Evolutionary conservation across 1,140 invertebrate genomes (phyloP).

Genomic region (Hermetia illucens): DNA sequence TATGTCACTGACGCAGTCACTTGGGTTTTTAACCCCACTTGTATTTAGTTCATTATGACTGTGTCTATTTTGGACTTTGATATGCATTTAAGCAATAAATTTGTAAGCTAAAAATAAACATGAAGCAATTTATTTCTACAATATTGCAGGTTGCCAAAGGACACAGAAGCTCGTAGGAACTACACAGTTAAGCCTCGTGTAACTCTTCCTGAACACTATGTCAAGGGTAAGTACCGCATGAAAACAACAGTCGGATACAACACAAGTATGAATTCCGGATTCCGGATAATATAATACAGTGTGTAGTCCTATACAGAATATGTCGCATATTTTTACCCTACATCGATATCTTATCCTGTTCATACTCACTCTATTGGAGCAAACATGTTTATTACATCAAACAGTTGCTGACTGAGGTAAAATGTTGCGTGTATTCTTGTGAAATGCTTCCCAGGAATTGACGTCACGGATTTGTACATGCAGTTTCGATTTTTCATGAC

Average conservation of each 20-base stretch:
- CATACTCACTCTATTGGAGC: neutral
- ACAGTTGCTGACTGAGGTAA: neutral
- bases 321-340: too few species aligned
- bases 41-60: too few species aligned
- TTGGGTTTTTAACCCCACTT: too few species aligned
- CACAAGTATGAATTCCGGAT: neutral
- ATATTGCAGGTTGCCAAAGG: constrained; percentile 25
- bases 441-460: neutral
- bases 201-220: constrained; percentile 51
- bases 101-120: too few species aligned
- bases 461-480: neutral
- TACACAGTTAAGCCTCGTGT: constrained; percentile 45
- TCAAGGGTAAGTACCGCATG: constrained; percentile 43
- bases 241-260: neutral
- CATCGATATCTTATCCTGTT: neutral
- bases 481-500: neutral
- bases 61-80: too few species aligned
- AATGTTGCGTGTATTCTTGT: constrained; percentile 1
- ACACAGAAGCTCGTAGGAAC: constrained; percentile 39
- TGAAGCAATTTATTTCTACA: too few species aligned
- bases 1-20: too few species aligned
- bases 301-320: constrained; percentile 7
- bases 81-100: too few species aligned
- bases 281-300: neutral
- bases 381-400: neutral